phyloP scores from a whole-genome alignment of 92 coral and sea anemone species.

The Meandrina meandrites region DNA sequence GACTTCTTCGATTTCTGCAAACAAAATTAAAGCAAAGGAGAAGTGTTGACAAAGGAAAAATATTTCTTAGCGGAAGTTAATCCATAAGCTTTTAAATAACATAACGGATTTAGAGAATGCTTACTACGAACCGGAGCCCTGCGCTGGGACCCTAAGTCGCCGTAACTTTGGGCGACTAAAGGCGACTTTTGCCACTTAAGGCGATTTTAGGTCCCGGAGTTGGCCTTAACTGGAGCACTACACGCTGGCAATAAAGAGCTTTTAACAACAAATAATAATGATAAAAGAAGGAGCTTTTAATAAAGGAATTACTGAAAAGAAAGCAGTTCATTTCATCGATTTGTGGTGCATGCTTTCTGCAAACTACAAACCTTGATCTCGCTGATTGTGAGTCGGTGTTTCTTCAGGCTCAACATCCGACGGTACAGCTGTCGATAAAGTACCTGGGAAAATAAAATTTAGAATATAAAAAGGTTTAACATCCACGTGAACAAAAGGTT shows the following conservation, averaged over 20 bases:
- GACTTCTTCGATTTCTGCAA: constrained; percentile 33
- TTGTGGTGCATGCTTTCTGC: background rate
- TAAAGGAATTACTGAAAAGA: too few relatives aligned
- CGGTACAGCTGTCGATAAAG: constrained; percentile 9
- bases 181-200: too few relatives aligned
- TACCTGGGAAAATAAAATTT: background rate
- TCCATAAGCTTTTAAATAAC: background rate
- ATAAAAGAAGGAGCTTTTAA: too few relatives aligned
- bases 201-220: too few relatives aligned
- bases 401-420: constrained; percentile 33
- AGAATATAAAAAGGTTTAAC: background rate
- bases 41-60: background rate
- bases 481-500: background rate
- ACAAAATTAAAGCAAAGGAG: background rate
- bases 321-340: background rate
- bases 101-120: too few relatives aligned
- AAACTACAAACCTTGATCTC: constrained; percentile 21
- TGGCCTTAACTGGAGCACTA: too few relatives aligned
- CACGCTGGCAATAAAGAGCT: too few relatives aligned
- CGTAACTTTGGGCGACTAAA: too few relatives aligned
- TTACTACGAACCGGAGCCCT: too few relatives aligned
- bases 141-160: too few relatives aligned
- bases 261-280: too few relatives aligned
- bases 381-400: background rate
- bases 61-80: background rate